Conservation (phyloP, 1,140 invertebrate genomes). For the Drosophila lacertosa region DNA sequence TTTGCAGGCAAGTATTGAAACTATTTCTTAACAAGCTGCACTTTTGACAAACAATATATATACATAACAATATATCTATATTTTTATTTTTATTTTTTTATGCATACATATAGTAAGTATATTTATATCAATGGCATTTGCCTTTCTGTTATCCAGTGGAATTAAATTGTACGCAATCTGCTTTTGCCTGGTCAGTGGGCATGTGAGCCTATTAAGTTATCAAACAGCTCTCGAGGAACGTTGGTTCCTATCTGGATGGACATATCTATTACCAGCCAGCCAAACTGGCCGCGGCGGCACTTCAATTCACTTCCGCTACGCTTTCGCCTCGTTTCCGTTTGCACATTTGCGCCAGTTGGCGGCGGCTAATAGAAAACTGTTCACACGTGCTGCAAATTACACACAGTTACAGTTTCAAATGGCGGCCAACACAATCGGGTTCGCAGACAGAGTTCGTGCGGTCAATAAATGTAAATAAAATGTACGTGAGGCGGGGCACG, state of each 20-base stretch:
- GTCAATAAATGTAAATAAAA: slow-evolving; percentile 74
- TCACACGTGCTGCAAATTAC: slow-evolving; percentile 69
- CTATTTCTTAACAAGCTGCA: too few species aligned
- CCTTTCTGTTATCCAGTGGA: too few species aligned
- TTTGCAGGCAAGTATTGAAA: too few species aligned
- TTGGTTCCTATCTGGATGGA: slow-evolving; percentile 19
- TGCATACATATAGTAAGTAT: too few species aligned
- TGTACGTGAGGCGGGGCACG: slow-evolving; percentile 22
- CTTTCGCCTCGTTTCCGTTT: slow-evolving; percentile 38
- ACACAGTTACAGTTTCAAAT: slow-evolving; percentile 16
- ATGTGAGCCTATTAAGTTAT: slow-evolving; percentile 19
- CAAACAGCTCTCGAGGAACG: neutral
- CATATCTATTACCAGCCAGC: slow-evolving; percentile 36
- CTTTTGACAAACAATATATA: too few species aligned
- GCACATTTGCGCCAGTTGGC: slow-evolving; percentile 36
- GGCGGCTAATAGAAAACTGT: slow-evolving; percentile 56
- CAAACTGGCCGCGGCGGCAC: slow-evolving; percentile 22
- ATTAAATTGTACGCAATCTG: too few species aligned
- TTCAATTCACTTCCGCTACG: slow-evolving; percentile 48
- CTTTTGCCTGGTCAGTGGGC: too few species aligned
- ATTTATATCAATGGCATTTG: too few species aligned
- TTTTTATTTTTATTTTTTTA: too few species aligned
- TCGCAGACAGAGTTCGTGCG: slow-evolving; percentile 32
- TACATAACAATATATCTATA: too few species aligned
- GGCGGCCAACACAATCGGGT: neutral